phyloP scores from a whole-genome alignment of 2,113 vertebrate species.

The Camelus dromedarius region DNA sequence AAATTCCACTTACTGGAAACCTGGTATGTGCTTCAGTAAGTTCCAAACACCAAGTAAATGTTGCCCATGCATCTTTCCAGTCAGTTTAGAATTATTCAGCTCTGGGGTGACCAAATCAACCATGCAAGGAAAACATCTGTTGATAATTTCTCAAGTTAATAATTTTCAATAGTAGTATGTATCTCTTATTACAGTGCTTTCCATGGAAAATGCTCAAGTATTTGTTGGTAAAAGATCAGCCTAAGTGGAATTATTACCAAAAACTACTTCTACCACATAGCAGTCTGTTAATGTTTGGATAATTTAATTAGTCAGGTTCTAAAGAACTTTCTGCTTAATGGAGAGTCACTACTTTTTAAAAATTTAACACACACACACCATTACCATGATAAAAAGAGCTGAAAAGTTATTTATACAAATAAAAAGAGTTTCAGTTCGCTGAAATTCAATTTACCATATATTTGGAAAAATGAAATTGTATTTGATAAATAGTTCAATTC shows the following conservation, averaged over 20 bases:
- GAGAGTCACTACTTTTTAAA: slow-evolving; percentile 15
- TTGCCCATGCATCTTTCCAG: slow-evolving; percentile 59
- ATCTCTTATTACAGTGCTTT: slow-evolving; percentile 39
- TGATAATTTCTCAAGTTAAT: slow-evolving; percentile 56
- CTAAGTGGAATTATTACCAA: slow-evolving; percentile 37
- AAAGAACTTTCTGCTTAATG: slow-evolving; percentile 59
- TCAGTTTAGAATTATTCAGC: slow-evolving; percentile 62
- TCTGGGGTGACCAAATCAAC: background rate
- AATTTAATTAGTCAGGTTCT: slow-evolving; percentile 49
- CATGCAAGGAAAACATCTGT: slow-evolving; percentile 51
- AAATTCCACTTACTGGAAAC: slow-evolving; percentile 60
- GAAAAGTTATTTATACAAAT: slow-evolving; percentile 52
- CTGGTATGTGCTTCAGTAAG: background rate
- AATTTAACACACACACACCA: background rate
- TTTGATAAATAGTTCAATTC: slow-evolving; percentile 32
- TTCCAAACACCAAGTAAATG: slow-evolving; percentile 47
- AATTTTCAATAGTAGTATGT: slow-evolving; percentile 56
- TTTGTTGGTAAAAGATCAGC: slow-evolving; percentile 38
- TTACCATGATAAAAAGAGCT: slow-evolving; percentile 42
- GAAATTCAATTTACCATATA: slow-evolving; percentile 60
- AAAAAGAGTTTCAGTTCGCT: slow-evolving; percentile 10
- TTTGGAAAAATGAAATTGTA: slow-evolving; percentile 51
- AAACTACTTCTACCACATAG: slow-evolving; percentile 22
- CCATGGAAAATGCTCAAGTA: slow-evolving; percentile 69
- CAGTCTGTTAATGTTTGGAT: slow-evolving; percentile 29